Evolutionary conservation across 2,888 invertebrate genomes (phyloP).

Genomic region (Cosmia pyralina): DNA sequence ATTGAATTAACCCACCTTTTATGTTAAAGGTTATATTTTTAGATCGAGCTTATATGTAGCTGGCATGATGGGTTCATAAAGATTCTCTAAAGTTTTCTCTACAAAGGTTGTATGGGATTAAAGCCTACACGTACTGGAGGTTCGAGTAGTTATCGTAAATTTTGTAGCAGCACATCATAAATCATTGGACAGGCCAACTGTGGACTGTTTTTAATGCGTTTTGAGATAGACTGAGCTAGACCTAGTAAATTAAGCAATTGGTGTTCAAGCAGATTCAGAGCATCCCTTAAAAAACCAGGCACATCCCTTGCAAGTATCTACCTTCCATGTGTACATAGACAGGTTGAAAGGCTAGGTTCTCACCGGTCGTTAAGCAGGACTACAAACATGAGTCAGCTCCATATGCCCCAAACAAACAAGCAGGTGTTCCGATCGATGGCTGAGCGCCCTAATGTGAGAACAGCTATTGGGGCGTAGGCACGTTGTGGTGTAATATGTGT

Average conservation of each 20-base stretch:
- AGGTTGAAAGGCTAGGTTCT: conserved; percentile 31
- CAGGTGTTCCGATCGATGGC: conserved; percentile 70
- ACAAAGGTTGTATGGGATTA: background rate
- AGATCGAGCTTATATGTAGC: conserved; percentile 3
- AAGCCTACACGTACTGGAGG: background rate
- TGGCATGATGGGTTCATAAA: conserved; percentile 9
- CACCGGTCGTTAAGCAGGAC: conserved; percentile 63
- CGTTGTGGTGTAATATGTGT: conserved; percentile 11
- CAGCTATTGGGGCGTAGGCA: conserved; percentile 42
- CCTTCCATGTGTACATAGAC: too few species aligned
- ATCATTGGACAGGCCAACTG: background rate
- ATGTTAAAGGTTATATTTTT: conserved; percentile 30
- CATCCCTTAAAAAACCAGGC: background rate
- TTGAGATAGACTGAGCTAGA: background rate
- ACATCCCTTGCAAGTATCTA: background rate
- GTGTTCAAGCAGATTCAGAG: background rate
- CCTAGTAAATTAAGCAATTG: background rate
- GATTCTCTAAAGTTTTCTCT: background rate
- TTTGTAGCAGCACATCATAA: background rate
- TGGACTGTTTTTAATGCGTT: background rate
- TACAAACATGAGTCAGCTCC: conserved; percentile 74
- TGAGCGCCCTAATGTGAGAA: conserved; percentile 55
- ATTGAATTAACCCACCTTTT: conserved; percentile 41
- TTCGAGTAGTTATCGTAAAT: background rate
- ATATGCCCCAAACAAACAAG: conserved; percentile 68